These are phyloP conservation scores for Dynastes grantii DNA, from an alignment of 2,888 invertebrate species.

Conservation along the genomic window DNA sequence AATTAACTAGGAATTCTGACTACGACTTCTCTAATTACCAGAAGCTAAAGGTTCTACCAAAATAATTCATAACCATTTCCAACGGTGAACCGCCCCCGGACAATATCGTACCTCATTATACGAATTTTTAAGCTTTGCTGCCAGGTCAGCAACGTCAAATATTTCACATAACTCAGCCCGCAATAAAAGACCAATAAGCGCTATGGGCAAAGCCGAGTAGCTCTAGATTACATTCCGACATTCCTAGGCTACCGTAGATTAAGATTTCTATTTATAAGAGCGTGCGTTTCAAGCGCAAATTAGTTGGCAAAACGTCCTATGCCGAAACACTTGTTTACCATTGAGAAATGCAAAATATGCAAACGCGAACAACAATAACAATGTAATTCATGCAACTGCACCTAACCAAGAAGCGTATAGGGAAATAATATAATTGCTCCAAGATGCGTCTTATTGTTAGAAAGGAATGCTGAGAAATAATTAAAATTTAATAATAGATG, in stretches of 20 bases:
- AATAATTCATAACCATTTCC: no score
- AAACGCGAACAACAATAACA: conserved; percentile 7
- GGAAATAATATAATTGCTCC: no score
- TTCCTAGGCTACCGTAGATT: conserved; percentile 38
- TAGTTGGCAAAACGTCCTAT: conserved; percentile 32
- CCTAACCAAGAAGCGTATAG: background rate
- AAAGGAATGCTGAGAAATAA: no score
- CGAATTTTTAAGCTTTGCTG: conserved; percentile 1
- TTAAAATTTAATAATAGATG: no score
- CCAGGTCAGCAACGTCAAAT: conserved; percentile 32
- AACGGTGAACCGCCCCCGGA: no score
- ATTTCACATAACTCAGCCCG: conserved; percentile 6
- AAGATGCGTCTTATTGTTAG: no score
- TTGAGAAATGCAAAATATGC: conserved; percentile 43
- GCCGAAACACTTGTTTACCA: conserved; percentile 38
- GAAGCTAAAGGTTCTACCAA: no score
- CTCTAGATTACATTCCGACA: conserved; percentile 39
- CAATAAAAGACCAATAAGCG: conserved; percentile 21
- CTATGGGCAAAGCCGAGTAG: conserved; percentile 15
- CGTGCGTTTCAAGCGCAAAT: conserved; percentile 29
- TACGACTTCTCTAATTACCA: no score
- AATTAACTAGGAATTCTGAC: no score
- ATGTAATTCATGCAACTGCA: background rate
- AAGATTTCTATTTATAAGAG: conserved; percentile 40
- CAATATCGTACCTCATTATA: background rate